Conservation (phyloP, 1,140 invertebrate genomes). For the Cepaea nemoralis region DNA sequence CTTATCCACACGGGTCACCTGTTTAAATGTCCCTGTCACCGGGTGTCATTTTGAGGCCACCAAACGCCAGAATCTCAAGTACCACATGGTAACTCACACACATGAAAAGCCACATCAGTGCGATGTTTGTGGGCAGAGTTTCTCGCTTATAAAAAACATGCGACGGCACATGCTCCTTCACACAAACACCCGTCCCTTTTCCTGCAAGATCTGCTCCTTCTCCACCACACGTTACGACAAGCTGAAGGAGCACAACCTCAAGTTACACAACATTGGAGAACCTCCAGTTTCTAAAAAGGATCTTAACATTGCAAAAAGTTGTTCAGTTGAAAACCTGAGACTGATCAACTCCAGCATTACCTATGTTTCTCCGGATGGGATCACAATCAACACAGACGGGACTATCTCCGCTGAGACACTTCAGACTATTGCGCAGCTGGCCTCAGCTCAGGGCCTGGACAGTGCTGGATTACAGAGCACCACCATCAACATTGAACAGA, state of each 20-base stretch:
- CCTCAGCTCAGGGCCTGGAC: conserved; percentile 20
- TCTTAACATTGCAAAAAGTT: background rate
- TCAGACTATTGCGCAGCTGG: conserved; percentile 45
- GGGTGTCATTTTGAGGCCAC: conserved; percentile 72
- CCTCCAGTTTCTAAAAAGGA: conserved; percentile 45
- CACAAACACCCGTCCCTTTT: conserved; percentile 51
- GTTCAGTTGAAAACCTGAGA: background rate
- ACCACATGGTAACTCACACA: conserved; percentile 75
- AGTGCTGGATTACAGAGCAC: background rate
- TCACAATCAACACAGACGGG: conserved; percentile 41
- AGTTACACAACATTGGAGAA: conserved; percentile 60
- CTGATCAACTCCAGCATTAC: conserved; percentile 35
- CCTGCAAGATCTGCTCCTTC: conserved; percentile 73
- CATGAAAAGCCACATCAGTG: conserved; percentile 78
- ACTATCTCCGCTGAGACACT: conserved; percentile 42
- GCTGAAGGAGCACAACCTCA: conserved; percentile 74
- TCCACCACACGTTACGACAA: conserved; percentile 75
- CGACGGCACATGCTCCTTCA: conserved; percentile 66
- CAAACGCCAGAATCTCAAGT: conserved; percentile 73
- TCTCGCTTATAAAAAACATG: conserved; percentile 67
- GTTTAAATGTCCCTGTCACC: conserved; percentile 73
- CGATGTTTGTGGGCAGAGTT: conserved; percentile 75
- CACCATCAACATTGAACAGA: conserved; percentile 24
- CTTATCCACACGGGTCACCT: conserved; percentile 75
- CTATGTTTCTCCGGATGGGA: conserved; percentile 26